Conservation (phyloP, 2,888 invertebrate genomes). For the Eudasyphora cyanicolor region DNA sequence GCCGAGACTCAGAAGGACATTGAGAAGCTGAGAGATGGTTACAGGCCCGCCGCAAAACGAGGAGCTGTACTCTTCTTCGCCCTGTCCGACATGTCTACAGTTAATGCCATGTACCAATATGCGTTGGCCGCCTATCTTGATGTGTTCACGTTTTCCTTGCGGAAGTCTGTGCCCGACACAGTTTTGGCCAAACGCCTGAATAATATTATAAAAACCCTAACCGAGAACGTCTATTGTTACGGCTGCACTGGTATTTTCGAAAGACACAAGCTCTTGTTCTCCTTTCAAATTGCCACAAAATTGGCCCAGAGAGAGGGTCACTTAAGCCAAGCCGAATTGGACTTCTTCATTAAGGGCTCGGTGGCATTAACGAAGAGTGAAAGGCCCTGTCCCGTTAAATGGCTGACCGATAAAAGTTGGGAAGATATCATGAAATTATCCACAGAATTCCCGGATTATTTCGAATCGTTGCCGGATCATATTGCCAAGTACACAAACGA, state of each 20-base stretch:
- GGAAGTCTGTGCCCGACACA: constrained; percentile 91
- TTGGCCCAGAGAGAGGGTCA: constrained; percentile 86
- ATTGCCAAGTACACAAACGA: constrained; percentile 81
- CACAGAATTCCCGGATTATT: constrained; percentile 85
- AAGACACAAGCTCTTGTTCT: constrained; percentile 92
- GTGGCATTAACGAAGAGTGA: constrained; percentile 88
- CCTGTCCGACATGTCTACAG: constrained; percentile 92
- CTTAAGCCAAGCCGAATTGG: constrained; percentile 86
- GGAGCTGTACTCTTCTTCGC: constrained; percentile 96
- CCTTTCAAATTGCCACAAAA: constrained; percentile 94
- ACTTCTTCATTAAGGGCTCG: constrained; percentile 95
- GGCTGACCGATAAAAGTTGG: constrained; percentile 90
- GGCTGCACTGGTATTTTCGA: constrained; percentile 96
- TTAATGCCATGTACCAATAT: constrained; percentile 96
- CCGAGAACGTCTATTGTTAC: constrained; percentile 93
- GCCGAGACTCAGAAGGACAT: constrained; percentile 89
- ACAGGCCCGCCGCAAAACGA: constrained; percentile 90
- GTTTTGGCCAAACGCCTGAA: constrained; percentile 86
- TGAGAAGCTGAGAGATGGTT: constrained; percentile 90
- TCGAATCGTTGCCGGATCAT: constrained; percentile 84
- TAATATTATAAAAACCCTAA: constrained; percentile 92
- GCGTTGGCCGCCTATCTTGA: constrained; percentile 91
- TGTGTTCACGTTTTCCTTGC: constrained; percentile 90
- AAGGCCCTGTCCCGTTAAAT: constrained; percentile 84
- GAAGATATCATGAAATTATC: constrained; percentile 89